A percentile compares a stretch with the other conserved stretches of the same genome.
Evolutionary conservation across 2,113 vertebrate species (phyloP).

Genomic region (Microcebus lehilahytsara): DNA sequence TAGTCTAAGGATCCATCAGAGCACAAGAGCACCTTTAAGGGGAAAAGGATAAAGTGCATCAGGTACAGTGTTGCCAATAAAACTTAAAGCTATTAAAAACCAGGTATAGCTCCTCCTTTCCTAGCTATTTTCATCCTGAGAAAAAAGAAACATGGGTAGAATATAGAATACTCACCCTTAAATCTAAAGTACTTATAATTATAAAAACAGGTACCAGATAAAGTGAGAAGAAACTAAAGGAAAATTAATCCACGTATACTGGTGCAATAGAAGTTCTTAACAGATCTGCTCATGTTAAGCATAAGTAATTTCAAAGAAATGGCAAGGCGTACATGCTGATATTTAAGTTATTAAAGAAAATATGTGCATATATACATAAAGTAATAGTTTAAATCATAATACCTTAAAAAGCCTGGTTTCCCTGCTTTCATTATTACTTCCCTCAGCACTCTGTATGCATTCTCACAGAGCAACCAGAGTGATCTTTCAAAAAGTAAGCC

Average conservation of each 20-base stretch:
- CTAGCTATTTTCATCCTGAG: neutral
- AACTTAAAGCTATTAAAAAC: neutral
- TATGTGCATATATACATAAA: neutral
- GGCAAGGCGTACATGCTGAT: neutral
- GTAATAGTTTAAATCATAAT: neutral
- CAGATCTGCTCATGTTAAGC: neutral
- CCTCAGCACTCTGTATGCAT: neutral
- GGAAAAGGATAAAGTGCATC: neutral
- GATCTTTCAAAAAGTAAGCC: neutral
- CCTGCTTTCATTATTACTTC: neutral
- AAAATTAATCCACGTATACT: neutral
- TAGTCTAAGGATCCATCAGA: neutral
- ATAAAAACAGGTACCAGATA: neutral
- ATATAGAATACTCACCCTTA: neutral
- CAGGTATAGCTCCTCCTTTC: neutral
- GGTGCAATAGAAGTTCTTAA: neutral
- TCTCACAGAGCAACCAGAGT: neutral
- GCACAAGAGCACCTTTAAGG: neutral
- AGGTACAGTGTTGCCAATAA: neutral
- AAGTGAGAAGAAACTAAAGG: neutral
- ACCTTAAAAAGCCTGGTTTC: neutral
- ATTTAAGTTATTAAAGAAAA: neutral
- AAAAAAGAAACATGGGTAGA: neutral
- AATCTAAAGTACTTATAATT: neutral
- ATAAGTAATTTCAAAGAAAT: constrained; percentile 5